Percentiles rank a stretch among this genome's conserved stretches.
Conservation (phyloP, 2,888 invertebrate genomes). For the Drosophila percnosoma region DNA sequence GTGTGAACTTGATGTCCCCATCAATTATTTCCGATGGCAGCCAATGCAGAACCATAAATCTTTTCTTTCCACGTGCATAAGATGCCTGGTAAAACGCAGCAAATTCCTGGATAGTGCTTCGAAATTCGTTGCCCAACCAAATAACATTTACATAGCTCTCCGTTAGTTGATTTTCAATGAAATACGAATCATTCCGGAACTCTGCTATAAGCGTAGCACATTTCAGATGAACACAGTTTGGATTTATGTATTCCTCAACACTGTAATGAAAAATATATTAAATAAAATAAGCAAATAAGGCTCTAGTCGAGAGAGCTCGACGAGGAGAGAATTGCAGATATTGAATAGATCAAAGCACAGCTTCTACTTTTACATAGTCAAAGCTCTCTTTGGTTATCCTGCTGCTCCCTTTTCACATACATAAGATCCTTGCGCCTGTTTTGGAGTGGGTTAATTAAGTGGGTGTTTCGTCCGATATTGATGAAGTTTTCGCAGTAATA, state of each 20-base stretch:
- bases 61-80: slow-evolving; percentile 58
- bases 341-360: not conserved
- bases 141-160: slow-evolving; percentile 87
- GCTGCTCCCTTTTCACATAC: not conserved
- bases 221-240: slow-evolving; percentile 39
- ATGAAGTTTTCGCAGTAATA: not conserved
- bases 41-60: slow-evolving; percentile 88
- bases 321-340: not conserved
- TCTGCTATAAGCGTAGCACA: slow-evolving; percentile 86
- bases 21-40: slow-evolving; percentile 88
- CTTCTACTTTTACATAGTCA: not conserved
- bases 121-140: slow-evolving; percentile 89
- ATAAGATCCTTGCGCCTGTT: not conserved
- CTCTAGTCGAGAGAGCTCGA: not conserved
- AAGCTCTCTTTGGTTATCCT: not conserved
- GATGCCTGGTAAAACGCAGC: slow-evolving; percentile 56
- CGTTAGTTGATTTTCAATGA: slow-evolving; percentile 87
- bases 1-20: slow-evolving; percentile 85
- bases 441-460: not conserved
- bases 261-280: slow-evolving; percentile 7
- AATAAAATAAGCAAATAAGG: not conserved
- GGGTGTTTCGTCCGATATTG: not conserved
- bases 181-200: slow-evolving; percentile 85
- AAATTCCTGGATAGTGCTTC: slow-evolving; percentile 83
- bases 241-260: slow-evolving; percentile 52